Conservation (phyloP, 1,140 invertebrate species). For the Scaptomyza montana region DNA sequence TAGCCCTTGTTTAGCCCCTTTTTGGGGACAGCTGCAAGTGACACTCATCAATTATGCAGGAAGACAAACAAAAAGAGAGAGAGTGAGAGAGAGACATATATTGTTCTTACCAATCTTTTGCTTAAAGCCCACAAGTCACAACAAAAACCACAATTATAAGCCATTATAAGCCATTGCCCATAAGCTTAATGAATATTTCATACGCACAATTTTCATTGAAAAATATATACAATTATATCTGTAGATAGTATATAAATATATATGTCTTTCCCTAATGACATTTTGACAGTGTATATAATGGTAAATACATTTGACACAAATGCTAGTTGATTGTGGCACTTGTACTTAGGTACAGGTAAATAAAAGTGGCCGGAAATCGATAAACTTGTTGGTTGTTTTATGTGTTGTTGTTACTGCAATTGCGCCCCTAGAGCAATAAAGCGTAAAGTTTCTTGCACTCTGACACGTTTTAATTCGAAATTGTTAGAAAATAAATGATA, state of each 20-base stretch:
- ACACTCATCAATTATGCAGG: conserved; percentile 35
- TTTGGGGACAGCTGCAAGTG: not conserved
- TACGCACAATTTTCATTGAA: conserved; percentile 26
- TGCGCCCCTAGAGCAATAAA: not conserved
- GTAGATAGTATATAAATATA: not conserved
- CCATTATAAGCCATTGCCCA: conserved; percentile 1
- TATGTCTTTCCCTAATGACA: conserved; percentile 24
- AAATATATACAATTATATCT: not conserved
- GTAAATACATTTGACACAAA: conserved; percentile 37
- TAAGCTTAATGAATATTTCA: conserved; percentile 39
- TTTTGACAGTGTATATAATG: conserved; percentile 29
- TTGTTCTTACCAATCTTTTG: conserved; percentile 34
- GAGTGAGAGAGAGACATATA: not conserved
- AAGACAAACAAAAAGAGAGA: not conserved
- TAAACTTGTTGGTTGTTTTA: conserved; percentile 16
- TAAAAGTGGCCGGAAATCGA: conserved; percentile 29
- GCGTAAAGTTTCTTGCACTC: not conserved
- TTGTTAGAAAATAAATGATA: too few relatives aligned
- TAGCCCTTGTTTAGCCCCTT: not conserved
- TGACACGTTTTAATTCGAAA: conserved; percentile 4
- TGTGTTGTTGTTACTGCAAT: not conserved
- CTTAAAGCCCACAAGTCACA: conserved; percentile 30
- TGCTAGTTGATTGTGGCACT: not conserved
- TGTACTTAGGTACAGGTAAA: conserved; percentile 2
- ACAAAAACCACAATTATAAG: conserved; percentile 7